Evolutionary conservation across 2,113 vertebrate species (phyloP).

Genomic region (Nibea coibor): DNA sequence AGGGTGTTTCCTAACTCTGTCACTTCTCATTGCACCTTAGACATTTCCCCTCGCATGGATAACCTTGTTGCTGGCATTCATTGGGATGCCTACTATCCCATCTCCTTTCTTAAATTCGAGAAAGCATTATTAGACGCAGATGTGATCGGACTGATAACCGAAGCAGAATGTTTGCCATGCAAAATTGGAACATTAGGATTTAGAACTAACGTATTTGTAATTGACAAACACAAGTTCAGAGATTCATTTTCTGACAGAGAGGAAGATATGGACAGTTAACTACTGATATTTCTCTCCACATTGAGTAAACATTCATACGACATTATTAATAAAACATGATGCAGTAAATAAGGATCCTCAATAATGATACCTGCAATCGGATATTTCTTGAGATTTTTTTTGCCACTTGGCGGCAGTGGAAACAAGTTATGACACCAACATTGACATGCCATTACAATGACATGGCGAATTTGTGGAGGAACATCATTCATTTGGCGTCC

Average conservation of each 20-base stretch:
- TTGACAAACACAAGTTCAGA: not conserved
- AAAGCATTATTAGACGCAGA: slow-evolving; percentile 20
- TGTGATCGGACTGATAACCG: not conserved
- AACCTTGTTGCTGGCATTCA: slow-evolving; percentile 62
- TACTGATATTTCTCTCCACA: not conserved
- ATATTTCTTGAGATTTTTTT: not conserved
- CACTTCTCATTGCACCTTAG: slow-evolving; percentile 70
- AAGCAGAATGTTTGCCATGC: not conserved
- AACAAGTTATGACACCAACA: not conserved
- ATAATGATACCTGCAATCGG: not conserved
- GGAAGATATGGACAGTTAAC: not conserved
- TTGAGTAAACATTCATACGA: not conserved
- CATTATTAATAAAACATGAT: not conserved
- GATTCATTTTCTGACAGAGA: not conserved
- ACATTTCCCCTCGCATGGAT: slow-evolving; percentile 60
- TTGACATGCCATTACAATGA: not conserved
- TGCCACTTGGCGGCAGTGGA: not conserved
- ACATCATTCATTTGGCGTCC: not conserved
- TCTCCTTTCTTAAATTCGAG: slow-evolving; percentile 42
- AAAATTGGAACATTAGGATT: not conserved
- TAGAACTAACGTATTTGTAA: not conserved
- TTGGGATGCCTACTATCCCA: slow-evolving; percentile 45
- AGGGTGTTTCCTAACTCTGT: slow-evolving; percentile 72
- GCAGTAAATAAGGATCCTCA: not conserved
- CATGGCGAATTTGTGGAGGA: not conserved